Percentiles rank a stretch among this genome's conserved stretches.
Evolutionary conservation across 2,113 vertebrate genomes (phyloP).

Genomic region (Lota lota): DNA sequence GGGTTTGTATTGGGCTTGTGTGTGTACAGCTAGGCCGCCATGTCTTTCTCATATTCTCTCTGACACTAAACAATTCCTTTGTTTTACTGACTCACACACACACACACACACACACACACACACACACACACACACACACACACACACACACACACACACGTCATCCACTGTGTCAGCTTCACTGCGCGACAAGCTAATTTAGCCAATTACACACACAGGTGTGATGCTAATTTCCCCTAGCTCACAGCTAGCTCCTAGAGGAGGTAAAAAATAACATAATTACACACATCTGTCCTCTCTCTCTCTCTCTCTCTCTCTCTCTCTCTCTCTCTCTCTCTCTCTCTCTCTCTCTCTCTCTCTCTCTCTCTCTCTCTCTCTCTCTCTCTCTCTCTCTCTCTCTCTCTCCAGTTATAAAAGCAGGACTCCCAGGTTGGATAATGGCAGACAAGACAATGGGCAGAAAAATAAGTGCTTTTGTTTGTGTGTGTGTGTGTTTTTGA

Average conservation of each 20-base stretch:
- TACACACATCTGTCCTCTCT: conserved; percentile 75
- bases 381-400: background rate
- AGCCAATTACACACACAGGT: conserved; percentile 80
- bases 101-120: conserved; percentile 20
- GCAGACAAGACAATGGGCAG: conserved; percentile 42
- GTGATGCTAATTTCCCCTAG: conserved; percentile 79
- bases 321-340: conserved; percentile 26
- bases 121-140: conserved; percentile 32
- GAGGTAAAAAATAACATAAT: conserved; percentile 81
- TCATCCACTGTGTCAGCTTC: conserved; percentile 67
- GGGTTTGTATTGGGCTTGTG: background rate
- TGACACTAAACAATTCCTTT: conserved; percentile 58
- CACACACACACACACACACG: conserved; percentile 26
- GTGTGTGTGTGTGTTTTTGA: background rate
- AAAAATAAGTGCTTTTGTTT: conserved; percentile 8
- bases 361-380: too few relatives aligned
- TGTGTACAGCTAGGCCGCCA: conserved; percentile 31
- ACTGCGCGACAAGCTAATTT: conserved; percentile 77
- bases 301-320: conserved; percentile 54
- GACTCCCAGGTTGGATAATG: conserved; percentile 44
- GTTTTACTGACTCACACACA: conserved; percentile 47
- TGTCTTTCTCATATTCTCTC: conserved; percentile 53
- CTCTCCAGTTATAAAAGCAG: conserved; percentile 16
- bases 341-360: background rate
- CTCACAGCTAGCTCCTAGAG: conserved; percentile 68